Evolutionary conservation across 1,140 invertebrate genomes (phyloP).

Genomic region (Lucilia cuprina): DNA sequence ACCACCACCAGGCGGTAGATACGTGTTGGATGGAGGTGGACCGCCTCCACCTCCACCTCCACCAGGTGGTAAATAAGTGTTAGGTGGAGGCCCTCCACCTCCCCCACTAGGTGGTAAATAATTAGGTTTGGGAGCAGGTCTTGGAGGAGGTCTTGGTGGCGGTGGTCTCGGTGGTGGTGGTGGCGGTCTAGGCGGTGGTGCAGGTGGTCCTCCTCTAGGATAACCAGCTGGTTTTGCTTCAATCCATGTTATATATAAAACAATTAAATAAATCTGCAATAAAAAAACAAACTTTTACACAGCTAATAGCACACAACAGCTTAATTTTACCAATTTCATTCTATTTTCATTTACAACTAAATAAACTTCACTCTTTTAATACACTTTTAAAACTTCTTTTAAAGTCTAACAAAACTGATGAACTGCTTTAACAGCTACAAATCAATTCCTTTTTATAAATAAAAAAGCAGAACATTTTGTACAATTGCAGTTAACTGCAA

Average conservation of each 20-base stretch:
- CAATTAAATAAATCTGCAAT: not conserved
- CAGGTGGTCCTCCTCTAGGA: slow-evolving; percentile 28
- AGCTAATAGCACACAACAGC: not conserved
- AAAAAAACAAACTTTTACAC: not conserved
- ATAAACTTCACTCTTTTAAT: not conserved
- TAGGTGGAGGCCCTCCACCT: too few relatives aligned
- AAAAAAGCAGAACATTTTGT: too few relatives aligned
- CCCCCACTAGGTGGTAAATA: not conserved
- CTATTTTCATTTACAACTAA: not conserved
- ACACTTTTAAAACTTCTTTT: not conserved
- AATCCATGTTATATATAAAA: not conserved
- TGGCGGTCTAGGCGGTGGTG: slow-evolving; percentile 22
- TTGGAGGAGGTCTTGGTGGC: not conserved
- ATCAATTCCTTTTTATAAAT: not conserved
- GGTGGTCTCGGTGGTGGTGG: not conserved
- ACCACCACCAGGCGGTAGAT: slow-evolving; percentile 27
- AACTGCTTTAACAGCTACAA: not conserved
- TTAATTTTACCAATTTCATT: slow-evolving; percentile 16
- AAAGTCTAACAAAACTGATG: not conserved
- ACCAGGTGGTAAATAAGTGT: slow-evolving; percentile 11
- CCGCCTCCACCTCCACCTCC: not conserved
- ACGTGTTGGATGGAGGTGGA: not conserved
- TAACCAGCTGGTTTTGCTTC: slow-evolving; percentile 34
- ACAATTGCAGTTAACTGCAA: not conserved
- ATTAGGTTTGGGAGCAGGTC: not conserved